A percentile compares a stretch with the other conserved stretches of the same genome.
phyloP scores from a whole-genome alignment of 2,797 vertebrate genomes.

The Hoplostethus mediterraneus region DNA sequence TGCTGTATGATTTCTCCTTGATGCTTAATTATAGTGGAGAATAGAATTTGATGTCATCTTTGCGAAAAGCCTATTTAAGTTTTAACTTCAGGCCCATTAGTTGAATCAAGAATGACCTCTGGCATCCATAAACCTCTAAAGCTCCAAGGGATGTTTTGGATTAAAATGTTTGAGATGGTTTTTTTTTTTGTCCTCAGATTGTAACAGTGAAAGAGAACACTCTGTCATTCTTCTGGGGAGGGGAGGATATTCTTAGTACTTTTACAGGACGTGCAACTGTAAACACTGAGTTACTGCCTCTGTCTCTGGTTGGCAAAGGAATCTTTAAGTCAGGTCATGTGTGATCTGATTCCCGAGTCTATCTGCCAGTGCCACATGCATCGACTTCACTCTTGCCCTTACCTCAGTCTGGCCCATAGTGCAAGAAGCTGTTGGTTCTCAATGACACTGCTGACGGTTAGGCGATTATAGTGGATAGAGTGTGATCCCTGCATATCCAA shows the following conservation, averaged over 20 bases:
- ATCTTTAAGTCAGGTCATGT: slow-evolving; percentile 77
- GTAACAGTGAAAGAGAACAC: slow-evolving; percentile 64
- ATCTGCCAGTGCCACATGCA: slow-evolving; percentile 71
- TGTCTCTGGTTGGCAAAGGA: slow-evolving; percentile 46
- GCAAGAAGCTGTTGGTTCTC: slow-evolving; percentile 68
- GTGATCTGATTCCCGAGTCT: slow-evolving; percentile 77
- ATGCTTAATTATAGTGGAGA: slow-evolving; percentile 19
- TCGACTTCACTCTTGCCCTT: slow-evolving; percentile 62
- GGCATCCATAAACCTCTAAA: not conserved
- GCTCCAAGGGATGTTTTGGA: slow-evolving; percentile 18
- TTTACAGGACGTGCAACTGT: slow-evolving; percentile 76
- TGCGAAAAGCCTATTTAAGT: slow-evolving; percentile 27
- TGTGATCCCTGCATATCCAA: slow-evolving; percentile 81
- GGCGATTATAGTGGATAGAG: slow-evolving; percentile 80
- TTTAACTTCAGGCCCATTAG: slow-evolving; percentile 6
- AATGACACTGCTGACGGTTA: slow-evolving; percentile 78
- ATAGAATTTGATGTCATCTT: slow-evolving; percentile 46
- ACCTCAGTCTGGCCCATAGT: slow-evolving; percentile 72
- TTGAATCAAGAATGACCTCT: slow-evolving; percentile 1
- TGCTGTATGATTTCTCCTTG: slow-evolving; percentile 28
- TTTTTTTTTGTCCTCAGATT: slow-evolving; percentile 55
- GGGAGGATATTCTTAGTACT: slow-evolving; percentile 79
- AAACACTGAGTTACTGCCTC: slow-evolving; percentile 75
- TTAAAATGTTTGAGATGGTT: slow-evolving; percentile 30
- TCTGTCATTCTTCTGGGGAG: slow-evolving; percentile 62